Evolutionary conservation across 2,888 invertebrate genomes (phyloP).

Genomic region (Archips crataeganus): DNA sequence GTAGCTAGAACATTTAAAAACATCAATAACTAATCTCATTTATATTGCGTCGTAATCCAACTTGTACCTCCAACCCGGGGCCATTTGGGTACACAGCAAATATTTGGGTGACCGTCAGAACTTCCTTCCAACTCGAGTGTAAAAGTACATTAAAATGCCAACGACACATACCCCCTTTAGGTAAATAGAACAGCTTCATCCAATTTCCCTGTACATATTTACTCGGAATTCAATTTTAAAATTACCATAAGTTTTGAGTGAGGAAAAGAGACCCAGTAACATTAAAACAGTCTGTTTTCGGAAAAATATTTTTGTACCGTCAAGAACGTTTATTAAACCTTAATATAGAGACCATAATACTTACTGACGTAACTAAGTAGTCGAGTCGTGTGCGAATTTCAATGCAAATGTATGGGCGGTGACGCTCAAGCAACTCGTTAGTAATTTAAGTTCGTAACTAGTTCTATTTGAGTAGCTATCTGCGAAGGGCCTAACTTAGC

Average conservation of each 20-base stretch:
- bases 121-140: background rate
- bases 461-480: too few species aligned
- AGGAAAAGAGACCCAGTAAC: too few species aligned
- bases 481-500: too few species aligned
- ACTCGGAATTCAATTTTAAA: background rate
- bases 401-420: too few species aligned
- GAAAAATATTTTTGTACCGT: too few species aligned
- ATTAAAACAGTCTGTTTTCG: background rate
- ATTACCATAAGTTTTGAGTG: background rate
- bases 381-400: too few species aligned
- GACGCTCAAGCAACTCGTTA: too few species aligned
- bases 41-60: slow-evolving; percentile 1
- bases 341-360: too few species aligned
- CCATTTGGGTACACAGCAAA: slow-evolving; percentile 9
- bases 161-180: background rate
- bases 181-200: background rate
- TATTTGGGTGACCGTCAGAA: slow-evolving; percentile 5
- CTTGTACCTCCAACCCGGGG: background rate
- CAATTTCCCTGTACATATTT: background rate
- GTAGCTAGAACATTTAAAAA: background rate
- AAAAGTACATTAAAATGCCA: slow-evolving; percentile 5
- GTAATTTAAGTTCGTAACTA: too few species aligned
- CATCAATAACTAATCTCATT: slow-evolving; percentile 6
- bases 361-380: too few species aligned
- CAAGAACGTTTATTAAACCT: too few species aligned